Conservation (phyloP, 2,888 invertebrate genomes). For the Stramonita haemastoma region DNA sequence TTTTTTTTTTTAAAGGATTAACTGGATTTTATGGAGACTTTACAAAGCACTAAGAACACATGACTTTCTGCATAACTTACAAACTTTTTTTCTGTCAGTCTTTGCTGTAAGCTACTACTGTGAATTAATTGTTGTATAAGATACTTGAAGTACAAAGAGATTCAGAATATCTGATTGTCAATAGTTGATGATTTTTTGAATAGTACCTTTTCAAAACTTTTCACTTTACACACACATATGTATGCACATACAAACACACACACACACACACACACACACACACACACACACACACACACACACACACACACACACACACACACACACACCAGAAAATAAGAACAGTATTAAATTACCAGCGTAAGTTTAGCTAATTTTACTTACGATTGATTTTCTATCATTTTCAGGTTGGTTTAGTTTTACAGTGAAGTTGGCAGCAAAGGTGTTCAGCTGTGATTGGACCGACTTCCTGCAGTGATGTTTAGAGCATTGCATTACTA, state of each 20-base stretch:
- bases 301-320: not conserved
- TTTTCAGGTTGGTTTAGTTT: conserved; percentile 68
- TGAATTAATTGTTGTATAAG: too few species aligned
- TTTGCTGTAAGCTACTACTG: too few species aligned
- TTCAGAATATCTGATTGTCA: too few species aligned
- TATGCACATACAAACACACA: not conserved
- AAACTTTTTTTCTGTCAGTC: too few species aligned
- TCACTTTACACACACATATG: not conserved
- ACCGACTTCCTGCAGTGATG: not conserved
- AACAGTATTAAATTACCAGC: not conserved
- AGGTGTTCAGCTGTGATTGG: conserved; percentile 11
- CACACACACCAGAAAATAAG: not conserved
- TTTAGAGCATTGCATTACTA: not conserved
- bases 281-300: not conserved
- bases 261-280: not conserved
- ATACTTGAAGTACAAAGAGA: too few species aligned
- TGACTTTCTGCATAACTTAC: too few species aligned
- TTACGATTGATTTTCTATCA: not conserved
- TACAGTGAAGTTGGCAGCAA: conserved; percentile 59
- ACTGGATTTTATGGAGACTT: too few species aligned
- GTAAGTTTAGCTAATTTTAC: too few species aligned
- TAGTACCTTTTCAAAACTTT: too few species aligned
- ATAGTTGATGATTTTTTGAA: too few species aligned
- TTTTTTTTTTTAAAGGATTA: too few species aligned
- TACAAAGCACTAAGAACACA: too few species aligned